Evolutionary conservation across 2,113 vertebrate species (phyloP).

Genomic region (Actenoides hombroni): DNA sequence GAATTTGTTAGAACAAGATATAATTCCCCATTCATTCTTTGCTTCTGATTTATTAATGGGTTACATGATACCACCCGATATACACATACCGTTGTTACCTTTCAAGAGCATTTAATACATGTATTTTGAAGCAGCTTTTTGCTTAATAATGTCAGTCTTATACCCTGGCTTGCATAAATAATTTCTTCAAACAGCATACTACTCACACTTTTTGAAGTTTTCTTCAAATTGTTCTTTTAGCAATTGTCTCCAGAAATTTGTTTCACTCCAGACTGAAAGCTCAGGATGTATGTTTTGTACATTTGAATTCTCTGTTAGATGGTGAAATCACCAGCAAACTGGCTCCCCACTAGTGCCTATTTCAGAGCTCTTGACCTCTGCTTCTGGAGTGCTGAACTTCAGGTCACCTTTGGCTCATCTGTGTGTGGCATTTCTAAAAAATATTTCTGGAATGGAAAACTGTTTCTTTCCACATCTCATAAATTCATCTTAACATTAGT

Average conservation of each 20-base stretch:
- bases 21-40: not conserved
- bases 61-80: not conserved
- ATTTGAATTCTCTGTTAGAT: not conserved
- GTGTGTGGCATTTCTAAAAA: not conserved
- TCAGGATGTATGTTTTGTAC: not conserved
- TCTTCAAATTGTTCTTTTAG: not conserved
- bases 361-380: not conserved
- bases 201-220: not conserved
- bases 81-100: not conserved
- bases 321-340: not conserved
- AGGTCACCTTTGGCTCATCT: not conserved
- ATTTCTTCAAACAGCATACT: not conserved
- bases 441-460: not conserved
- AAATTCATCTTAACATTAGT: not conserved
- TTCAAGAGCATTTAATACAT: not conserved
- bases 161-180: not conserved
- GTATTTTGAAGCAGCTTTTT: constrained; percentile 8
- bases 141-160: not conserved
- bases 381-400: not conserved
- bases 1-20: not conserved
- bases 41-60: constrained; percentile 9
- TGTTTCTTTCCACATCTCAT: not conserved
- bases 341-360: rapidly evolving
- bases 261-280: not conserved
- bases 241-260: not conserved